A percentile compares a stretch with the other conserved stretches of the same genome.
Conservation (phyloP, 2,113 vertebrate species). For the Physeter macrocephalus region DNA sequence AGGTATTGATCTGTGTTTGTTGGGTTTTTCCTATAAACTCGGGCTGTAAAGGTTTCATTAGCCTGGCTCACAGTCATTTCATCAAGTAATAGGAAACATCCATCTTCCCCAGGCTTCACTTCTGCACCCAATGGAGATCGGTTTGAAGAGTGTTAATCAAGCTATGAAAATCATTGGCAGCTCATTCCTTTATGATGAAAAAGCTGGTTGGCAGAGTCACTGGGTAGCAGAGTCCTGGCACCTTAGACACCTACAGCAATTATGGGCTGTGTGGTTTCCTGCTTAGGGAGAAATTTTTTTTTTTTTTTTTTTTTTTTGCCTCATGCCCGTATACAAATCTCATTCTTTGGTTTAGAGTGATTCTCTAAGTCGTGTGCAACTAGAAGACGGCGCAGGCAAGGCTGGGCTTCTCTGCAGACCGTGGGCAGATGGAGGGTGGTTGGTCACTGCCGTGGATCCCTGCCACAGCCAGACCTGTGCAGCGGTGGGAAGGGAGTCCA, state of each 20-base stretch:
- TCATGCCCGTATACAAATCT: neutral
- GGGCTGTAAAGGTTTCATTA: conserved; percentile 74
- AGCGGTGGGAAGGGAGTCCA: neutral
- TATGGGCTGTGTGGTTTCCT: conserved; percentile 40
- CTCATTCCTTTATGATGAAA: conserved; percentile 62
- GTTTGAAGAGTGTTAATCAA: conserved; percentile 63
- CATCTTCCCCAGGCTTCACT: conserved; percentile 65
- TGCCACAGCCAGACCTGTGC: neutral
- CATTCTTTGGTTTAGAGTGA: neutral
- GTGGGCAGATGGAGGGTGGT: neutral
- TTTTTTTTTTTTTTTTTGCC: neutral
- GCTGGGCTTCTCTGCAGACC: neutral
- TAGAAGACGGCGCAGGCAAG: neutral
- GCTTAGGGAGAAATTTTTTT: conserved; percentile 21
- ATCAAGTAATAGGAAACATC: conserved; percentile 77
- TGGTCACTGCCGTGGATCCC: fast-evolving
- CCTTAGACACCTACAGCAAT: conserved; percentile 60
- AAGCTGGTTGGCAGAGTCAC: conserved; percentile 57
- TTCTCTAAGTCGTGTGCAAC: neutral
- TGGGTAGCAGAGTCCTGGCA: conserved; percentile 43
- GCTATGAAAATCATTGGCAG: conserved; percentile 73
- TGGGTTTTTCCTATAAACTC: conserved; percentile 67
- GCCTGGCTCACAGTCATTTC: conserved; percentile 71
- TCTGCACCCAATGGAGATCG: conserved; percentile 39
- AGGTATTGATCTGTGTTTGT: conserved; percentile 57